phyloP scores from a whole-genome alignment of 2,888 invertebrate genomes.

The Argyresthia goedartella region DNA sequence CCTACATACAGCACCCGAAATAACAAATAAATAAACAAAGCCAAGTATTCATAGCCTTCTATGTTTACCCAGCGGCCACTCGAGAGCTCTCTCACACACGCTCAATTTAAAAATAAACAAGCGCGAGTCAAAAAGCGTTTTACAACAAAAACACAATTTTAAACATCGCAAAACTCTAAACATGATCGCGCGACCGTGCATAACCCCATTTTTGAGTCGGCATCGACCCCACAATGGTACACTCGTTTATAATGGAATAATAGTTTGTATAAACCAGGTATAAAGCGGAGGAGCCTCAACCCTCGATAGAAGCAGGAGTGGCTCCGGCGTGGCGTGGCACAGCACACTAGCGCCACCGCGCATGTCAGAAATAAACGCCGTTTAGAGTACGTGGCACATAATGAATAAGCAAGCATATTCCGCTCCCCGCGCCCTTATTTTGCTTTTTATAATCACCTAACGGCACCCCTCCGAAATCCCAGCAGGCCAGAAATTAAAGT shows the following conservation, averaged over 20 bases:
- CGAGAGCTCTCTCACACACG: constrained; percentile 50
- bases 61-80: constrained; percentile 31
- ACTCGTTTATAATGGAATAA: constrained; percentile 21
- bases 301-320: constrained; percentile 7
- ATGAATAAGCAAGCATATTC: constrained; percentile 57
- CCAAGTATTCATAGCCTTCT: constrained; percentile 24
- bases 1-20: constrained; percentile 5
- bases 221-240: constrained; percentile 12
- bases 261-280: constrained; percentile 14
- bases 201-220: constrained; percentile 16
- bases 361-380: constrained; percentile 41
- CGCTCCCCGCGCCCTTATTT: constrained; percentile 28
- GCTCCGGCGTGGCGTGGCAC: too few relatives aligned
- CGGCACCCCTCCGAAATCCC: constrained; percentile 46
- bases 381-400: constrained; percentile 26
- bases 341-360: constrained; percentile 8
- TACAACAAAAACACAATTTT: constrained; percentile 33
- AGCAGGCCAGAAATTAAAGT: constrained; percentile 60
- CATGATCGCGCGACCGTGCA: constrained; percentile 7
- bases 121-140: constrained; percentile 34
- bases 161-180: constrained; percentile 21
- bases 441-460: constrained; percentile 45
- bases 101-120: constrained; percentile 56
- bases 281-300: constrained; percentile 12
- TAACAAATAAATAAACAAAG: constrained; percentile 34